Evolutionary conservation across 2,888 invertebrate genomes (phyloP).

Genomic region (Andrena dorsata): DNA sequence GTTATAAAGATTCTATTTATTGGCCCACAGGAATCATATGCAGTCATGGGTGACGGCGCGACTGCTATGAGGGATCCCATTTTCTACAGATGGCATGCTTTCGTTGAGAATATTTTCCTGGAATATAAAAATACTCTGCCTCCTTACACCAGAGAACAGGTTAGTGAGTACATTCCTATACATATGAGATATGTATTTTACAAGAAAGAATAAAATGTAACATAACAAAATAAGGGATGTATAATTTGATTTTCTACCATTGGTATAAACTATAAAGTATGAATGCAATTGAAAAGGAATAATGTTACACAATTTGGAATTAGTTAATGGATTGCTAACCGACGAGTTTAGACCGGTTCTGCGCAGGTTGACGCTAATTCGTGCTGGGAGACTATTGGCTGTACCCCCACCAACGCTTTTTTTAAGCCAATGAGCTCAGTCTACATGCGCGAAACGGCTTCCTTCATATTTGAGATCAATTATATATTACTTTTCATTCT

Average conservation of each 20-base stretch:
- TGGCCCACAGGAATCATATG: slow-evolving; percentile 89
- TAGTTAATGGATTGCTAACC: background rate
- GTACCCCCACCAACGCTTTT: no score
- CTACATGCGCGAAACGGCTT: no score
- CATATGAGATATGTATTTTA: background rate
- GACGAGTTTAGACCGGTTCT: no score
- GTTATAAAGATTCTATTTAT: no score
- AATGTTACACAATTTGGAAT: background rate
- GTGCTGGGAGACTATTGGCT: no score
- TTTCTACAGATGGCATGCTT: slow-evolving; percentile 94
- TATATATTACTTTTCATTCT: no score
- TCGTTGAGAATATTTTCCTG: slow-evolving; percentile 92
- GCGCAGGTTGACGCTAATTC: no score
- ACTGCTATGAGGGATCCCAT: slow-evolving; percentile 95
- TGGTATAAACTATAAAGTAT: background rate
- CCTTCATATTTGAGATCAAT: no score
- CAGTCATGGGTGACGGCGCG: slow-evolving; percentile 93
- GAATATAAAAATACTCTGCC: slow-evolving; percentile 90
- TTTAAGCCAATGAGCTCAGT: no score
- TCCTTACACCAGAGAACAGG: slow-evolving; percentile 88
- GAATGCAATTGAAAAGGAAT: background rate
- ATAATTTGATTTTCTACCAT: background rate
- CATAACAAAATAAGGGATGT: background rate
- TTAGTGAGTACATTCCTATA: slow-evolving; percentile 77
- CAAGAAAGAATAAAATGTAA: background rate